Evolutionary conservation across 2,888 invertebrate species (phyloP), one percentile per base, ranked within the genome.

Genomic region (Hypercompe scribonia): DNA sequence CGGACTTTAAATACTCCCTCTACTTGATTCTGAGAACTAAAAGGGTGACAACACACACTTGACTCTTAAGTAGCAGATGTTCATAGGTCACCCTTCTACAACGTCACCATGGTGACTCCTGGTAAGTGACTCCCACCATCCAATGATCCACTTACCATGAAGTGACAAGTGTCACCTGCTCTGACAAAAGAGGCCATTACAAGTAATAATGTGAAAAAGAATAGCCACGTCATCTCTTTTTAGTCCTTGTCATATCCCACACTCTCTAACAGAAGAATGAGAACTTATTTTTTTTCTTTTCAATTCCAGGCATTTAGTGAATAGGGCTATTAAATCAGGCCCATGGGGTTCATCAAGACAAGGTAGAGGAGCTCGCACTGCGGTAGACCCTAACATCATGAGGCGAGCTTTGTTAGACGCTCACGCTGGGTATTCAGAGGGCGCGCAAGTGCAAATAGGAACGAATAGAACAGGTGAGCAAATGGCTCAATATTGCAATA

Each of bases 361-460:
- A 75, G 98, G 97, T 68, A 96, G 98, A 81, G 94, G 96, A 13
- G 92, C 95, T 68, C 92, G 94, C 70, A 96, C 97, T 54, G 69
- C 69, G 21, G 95, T 98, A 78, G 98, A 98, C 91, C 98, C 98
- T 3, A 96, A 96, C 80, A 89, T 97, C 74, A 98, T 98, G 90
- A 96, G 97, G 86, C 96, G 97, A 86, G 97, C 97, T 13, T 94
- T 98, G 34, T 78, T 95, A 18, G 93, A 95, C 68, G 94, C 94
- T 0, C 95, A 95, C 66, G 86, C 87, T 0, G 92, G 91, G 0
- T 93, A 94, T 72, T 87, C 93, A 0, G 93, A 92, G 65, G 90
- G 90, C 0, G 80, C 78, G 54, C 86, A 77, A 71, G 71, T 81
- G n/a, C 85, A 83, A 66, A 13, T 36, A 33, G 86, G 78, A 72